Evolutionary conservation across 2,113 vertebrate genomes (phyloP).

Genomic region (Stegostoma tigrinum): DNA sequence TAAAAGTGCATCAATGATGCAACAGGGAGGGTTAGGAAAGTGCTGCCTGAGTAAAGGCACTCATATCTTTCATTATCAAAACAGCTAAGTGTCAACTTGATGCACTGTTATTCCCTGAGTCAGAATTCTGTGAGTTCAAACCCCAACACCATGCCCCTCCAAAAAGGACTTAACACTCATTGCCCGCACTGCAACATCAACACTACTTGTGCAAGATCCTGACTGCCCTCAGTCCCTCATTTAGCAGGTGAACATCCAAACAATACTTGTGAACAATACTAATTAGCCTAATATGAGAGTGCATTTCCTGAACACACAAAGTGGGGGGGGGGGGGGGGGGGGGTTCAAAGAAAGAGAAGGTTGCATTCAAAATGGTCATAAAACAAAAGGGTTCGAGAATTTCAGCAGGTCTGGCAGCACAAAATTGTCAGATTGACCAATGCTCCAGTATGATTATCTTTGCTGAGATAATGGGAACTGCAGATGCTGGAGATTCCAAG

Average conservation of each 20-base stretch:
- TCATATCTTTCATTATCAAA: not conserved
- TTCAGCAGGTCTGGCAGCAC: no score
- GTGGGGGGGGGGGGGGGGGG: not conserved
- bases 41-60: not conserved
- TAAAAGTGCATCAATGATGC: not conserved
- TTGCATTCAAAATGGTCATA: not conserved
- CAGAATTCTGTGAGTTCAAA: not conserved
- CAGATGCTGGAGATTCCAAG: no score
- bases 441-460: no score
- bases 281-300: not conserved
- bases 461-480: no score
- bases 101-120: not conserved
- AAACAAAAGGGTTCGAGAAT: no score
- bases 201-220: not conserved
- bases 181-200: not conserved
- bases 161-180: not conserved
- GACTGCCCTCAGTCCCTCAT: no score
- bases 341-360: not conserved
- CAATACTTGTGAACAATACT: not conserved
- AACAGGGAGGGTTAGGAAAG: not conserved
- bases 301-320: not conserved
- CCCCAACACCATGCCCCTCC: not conserved
- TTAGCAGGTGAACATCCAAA: not conserved
- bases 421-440: not conserved
- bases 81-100: not conserved